Evolutionary conservation across 2,797 vertebrate species (phyloP).

Genomic region (Sebastes cheni): DNA sequence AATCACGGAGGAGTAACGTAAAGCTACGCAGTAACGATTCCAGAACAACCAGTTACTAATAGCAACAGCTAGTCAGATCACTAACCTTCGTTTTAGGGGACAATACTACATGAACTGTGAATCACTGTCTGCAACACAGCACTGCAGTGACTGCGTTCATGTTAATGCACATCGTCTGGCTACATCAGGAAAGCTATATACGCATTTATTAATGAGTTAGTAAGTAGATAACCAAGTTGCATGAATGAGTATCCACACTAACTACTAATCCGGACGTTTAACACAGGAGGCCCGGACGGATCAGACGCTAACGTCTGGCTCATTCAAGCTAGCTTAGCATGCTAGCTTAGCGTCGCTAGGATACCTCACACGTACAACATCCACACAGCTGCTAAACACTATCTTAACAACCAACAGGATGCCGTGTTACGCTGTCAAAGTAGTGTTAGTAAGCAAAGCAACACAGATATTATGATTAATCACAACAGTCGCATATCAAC

Average conservation of each 20-base stretch:
- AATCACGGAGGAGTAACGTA: neutral
- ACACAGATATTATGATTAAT: constrained; percentile 1
- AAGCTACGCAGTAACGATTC: neutral
- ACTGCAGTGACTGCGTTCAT: neutral
- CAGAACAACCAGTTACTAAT: neutral
- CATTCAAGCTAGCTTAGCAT: constrained; percentile 36
- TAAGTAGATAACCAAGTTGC: neutral
- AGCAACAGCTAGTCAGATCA: neutral
- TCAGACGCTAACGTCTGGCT: constrained; percentile 49
- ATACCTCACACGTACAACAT: constrained; percentile 14
- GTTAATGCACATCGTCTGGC: neutral
- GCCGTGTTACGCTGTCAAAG: neutral
- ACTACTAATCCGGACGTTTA: neutral
- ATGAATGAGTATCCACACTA: neutral
- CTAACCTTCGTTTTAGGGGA: neutral
- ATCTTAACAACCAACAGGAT: neutral
- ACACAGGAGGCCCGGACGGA: constrained; percentile 60
- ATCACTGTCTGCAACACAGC: neutral
- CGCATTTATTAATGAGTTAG: neutral
- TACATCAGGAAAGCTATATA: neutral
- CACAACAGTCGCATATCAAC: constrained; percentile 39
- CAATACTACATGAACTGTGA: neutral
- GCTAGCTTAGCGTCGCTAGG: constrained; percentile 58
- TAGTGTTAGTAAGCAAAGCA: neutral
- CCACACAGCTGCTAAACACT: neutral